A percentile compares a stretch with the other conserved stretches of the same genome.
These are phyloP conservation scores for Lepidostoma basale DNA, from an alignment of 1,140 invertebrate species.

Conservation along the genomic window DNA sequence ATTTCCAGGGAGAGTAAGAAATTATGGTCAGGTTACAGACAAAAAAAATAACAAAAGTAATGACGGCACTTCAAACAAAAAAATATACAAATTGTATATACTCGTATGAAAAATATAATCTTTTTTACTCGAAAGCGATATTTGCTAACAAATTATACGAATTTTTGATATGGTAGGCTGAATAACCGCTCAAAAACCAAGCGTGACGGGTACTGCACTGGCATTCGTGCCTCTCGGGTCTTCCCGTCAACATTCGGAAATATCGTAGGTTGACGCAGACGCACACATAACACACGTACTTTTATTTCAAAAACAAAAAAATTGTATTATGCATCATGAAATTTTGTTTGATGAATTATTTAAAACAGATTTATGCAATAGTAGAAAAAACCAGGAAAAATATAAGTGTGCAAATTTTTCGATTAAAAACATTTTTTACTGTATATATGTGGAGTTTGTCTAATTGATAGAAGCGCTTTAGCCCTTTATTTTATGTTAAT, in stretches of 20 bases:
- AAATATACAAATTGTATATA: not conserved
- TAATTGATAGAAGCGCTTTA: too few relatives aligned
- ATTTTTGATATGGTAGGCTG: not conserved
- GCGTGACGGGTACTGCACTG: not conserved
- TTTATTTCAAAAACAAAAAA: not conserved
- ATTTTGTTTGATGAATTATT: not conserved
- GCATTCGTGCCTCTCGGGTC: conserved; percentile 18
- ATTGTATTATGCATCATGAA: not conserved
- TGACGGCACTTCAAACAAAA: not conserved
- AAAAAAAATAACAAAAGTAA: not conserved
- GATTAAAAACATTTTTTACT: too few relatives aligned
- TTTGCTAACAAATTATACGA: not conserved
- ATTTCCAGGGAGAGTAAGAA: not conserved
- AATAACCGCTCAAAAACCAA: conserved; percentile 2
- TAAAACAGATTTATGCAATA: too few relatives aligned
- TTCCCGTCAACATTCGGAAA: conserved; percentile 5
- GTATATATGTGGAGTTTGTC: too few relatives aligned
- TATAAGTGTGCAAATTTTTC: too few relatives aligned
- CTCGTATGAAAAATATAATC: not conserved
- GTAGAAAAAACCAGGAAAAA: too few relatives aligned
- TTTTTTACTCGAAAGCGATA: not conserved
- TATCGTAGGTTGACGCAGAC: not conserved
- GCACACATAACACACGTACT: not conserved
- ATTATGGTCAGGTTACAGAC: not conserved
- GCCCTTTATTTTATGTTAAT: too few relatives aligned